Conservation (phyloP, 2,888 invertebrate species). For the Mesochorus sp. region DNA sequence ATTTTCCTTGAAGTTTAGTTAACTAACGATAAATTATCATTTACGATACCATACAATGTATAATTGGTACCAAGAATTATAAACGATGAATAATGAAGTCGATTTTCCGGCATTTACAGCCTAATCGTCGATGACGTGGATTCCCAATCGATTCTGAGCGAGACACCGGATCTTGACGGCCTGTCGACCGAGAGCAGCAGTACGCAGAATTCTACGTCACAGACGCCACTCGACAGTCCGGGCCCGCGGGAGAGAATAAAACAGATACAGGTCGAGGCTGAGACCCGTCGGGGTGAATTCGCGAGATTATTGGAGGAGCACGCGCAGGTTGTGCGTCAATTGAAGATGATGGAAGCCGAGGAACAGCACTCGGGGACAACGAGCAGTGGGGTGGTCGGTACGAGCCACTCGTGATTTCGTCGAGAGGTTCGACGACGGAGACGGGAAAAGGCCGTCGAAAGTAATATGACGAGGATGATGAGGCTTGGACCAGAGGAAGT, state of each 20-base stretch:
- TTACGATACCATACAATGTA: not conserved
- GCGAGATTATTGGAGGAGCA: conserved; percentile 81
- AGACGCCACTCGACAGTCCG: conserved; percentile 74
- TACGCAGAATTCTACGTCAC: conserved; percentile 70
- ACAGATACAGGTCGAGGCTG: conserved; percentile 80
- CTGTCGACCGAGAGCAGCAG: conserved; percentile 72
- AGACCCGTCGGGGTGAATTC: conserved; percentile 80
- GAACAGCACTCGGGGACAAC: conserved; percentile 70
- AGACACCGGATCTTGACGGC: conserved; percentile 70
- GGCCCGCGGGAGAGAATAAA: conserved; percentile 75
- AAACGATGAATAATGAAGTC: not conserved
- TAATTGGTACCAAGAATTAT: not conserved
- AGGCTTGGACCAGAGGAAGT: conserved; percentile 41
- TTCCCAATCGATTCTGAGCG: conserved; percentile 72
- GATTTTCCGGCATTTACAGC: conserved; percentile 61
- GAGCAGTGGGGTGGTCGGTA: conserved; percentile 68
- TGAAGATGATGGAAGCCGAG: conserved; percentile 81
- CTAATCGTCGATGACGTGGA: conserved; percentile 77
- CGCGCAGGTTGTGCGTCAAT: conserved; percentile 80
- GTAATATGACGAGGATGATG: conserved; percentile 3
- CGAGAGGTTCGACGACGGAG: not conserved
- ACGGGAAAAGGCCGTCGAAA: not conserved
- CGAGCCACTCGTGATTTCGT: conserved; percentile 75
- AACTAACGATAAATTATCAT: not conserved
- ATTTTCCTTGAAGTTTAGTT: no score